A percentile compares a stretch with the other conserved stretches of the same genome.
Conservation (phyloP, 2,888 invertebrate species). For the Lasioglossum zephyrum region DNA sequence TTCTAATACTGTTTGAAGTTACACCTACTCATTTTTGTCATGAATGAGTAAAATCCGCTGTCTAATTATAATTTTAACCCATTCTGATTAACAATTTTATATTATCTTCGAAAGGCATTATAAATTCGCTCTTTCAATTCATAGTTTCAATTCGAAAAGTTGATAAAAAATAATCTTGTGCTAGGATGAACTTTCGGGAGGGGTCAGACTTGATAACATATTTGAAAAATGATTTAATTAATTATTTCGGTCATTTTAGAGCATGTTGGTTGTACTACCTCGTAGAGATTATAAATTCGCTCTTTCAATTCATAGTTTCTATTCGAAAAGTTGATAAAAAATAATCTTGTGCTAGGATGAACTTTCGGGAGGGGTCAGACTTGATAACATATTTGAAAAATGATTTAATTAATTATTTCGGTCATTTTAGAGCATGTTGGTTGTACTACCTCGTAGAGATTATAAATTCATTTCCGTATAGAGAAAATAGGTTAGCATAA, state of each 20-base stretch:
- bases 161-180: not conserved
- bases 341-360: not conserved
- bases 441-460: not conserved
- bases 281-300: not conserved
- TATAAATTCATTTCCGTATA: not conserved
- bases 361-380: too few species aligned
- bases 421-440: not conserved
- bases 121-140: not conserved
- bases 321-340: not conserved
- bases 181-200: too few species aligned
- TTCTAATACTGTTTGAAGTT: too few species aligned
- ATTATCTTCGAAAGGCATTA: not conserved
- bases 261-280: not conserved
- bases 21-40: too few species aligned
- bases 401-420: too few species aligned
- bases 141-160: not conserved
- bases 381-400: too few species aligned
- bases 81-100: not conserved
- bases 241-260: not conserved
- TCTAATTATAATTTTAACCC: too few species aligned
- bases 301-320: not conserved
- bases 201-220: too few species aligned
- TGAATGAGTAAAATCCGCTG: too few species aligned
- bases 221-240: too few species aligned
- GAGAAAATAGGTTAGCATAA: not conserved